A percentile compares a stretch with the other conserved stretches of the same genome.
Conservation (phyloP, 1,140 invertebrate genomes). For the Tetramorium parvispinum region DNA sequence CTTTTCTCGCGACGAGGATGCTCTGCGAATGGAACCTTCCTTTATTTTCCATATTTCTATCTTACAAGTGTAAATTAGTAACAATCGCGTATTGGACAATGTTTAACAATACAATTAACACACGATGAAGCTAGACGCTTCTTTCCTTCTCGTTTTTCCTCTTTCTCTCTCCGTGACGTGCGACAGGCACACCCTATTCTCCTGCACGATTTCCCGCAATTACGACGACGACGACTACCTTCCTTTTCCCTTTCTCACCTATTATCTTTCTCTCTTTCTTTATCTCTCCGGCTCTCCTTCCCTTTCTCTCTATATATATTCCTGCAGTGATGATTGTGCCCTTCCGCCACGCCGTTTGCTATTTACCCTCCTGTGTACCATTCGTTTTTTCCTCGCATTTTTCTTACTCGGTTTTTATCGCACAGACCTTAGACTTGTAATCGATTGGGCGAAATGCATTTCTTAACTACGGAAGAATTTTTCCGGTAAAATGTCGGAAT, state of each 20-base stretch:
- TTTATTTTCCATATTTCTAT: conserved; percentile 24
- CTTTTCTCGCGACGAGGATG: neutral
- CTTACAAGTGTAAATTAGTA: conserved; percentile 74
- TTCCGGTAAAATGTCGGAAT: neutral
- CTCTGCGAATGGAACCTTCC: neutral
- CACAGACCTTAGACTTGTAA: neutral
- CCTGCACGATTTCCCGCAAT: conserved; percentile 44
- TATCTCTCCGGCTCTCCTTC: neutral
- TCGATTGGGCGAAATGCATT: conserved; percentile 35
- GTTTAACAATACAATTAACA: conserved; percentile 72
- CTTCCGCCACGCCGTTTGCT: conserved; percentile 17
- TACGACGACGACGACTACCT: conserved; percentile 50
- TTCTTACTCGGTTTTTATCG: conserved; percentile 25
- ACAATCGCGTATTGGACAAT: conserved; percentile 75
- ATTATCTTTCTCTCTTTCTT: neutral
- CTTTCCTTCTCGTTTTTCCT: neutral
- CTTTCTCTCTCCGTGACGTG: neutral
- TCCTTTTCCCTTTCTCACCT: conserved; percentile 2
- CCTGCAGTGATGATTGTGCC: conserved; percentile 26
- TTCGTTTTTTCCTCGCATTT: neutral
- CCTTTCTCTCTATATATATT: neutral
- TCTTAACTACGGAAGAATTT: conserved; percentile 4
- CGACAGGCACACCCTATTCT: conserved; percentile 41
- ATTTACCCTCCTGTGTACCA: conserved; percentile 11
- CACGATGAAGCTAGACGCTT: conserved; percentile 17